phyloP scores from a whole-genome alignment of 2,113 vertebrate genomes.

The Ondatra zibethicus region DNA sequence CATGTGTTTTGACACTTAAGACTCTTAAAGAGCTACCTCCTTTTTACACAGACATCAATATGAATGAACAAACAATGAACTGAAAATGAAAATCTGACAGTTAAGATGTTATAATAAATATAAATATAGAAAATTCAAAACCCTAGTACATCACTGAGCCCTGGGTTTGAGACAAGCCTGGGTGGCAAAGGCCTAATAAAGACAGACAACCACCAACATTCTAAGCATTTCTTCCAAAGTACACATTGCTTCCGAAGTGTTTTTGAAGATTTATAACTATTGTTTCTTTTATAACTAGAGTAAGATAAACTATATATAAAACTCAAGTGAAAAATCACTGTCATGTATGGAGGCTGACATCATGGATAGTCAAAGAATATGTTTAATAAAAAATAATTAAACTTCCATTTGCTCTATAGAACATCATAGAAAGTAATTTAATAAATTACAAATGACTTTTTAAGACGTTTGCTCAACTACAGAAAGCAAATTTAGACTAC shows the following conservation, averaged over 20 bases:
- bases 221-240: not conserved
- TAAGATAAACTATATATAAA: constrained; percentile 53
- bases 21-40: not conserved
- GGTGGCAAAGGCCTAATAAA: not conserved
- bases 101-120: not conserved
- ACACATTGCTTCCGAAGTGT: not conserved
- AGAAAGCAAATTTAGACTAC: constrained; percentile 98
- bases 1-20: not conserved
- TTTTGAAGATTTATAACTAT: constrained; percentile 44
- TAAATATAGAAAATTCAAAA: constrained; percentile 41
- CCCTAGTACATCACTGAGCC: not conserved
- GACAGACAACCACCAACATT: not conserved
- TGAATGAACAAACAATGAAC: not conserved
- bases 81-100: not conserved
- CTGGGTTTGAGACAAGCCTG: not conserved
- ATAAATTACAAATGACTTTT: constrained; percentile 99
- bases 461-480: constrained; percentile 98
- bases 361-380: constrained; percentile 99
- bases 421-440: constrained; percentile 99
- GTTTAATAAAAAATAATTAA: constrained; percentile 99
- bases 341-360: constrained; percentile 89
- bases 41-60: not conserved
- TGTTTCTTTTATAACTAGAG: constrained; percentile 37
- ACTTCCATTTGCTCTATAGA: constrained; percentile 99
- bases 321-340: constrained; percentile 68